phyloP scores from a whole-genome alignment of 2,113 vertebrate species.

The Muntiacus muntjak region DNA sequence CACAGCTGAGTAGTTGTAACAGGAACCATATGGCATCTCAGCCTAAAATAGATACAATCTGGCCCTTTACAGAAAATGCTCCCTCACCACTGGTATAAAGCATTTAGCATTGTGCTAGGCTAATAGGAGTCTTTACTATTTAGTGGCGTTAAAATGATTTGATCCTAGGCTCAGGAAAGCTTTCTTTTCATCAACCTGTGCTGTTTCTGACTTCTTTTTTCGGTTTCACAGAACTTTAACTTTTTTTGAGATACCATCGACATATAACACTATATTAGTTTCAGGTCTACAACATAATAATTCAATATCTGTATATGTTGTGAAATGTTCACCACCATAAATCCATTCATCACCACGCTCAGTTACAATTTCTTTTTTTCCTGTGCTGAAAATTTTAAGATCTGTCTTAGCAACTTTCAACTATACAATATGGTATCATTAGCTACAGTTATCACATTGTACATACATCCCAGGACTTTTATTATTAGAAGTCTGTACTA shows the following conservation, averaged over 20 bases:
- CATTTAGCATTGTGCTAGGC: neutral
- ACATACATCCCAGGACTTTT: neutral
- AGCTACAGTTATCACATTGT: neutral
- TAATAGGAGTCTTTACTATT: neutral
- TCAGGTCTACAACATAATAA: neutral
- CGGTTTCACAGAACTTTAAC: neutral
- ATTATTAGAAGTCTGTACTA: neutral
- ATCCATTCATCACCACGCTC: neutral
- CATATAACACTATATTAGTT: neutral
- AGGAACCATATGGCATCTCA: neutral
- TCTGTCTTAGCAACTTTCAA: neutral
- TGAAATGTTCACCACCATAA: neutral
- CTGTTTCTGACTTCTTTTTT: neutral
- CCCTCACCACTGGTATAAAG: neutral
- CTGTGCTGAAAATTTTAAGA: neutral
- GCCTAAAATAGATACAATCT: neutral
- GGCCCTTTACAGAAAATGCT: neutral
- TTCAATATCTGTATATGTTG: neutral
- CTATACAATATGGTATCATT: neutral
- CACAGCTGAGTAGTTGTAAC: neutral
- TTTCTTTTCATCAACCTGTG: neutral
- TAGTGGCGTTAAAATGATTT: rapidly evolving
- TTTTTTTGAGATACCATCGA: neutral
- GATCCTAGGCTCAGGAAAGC: neutral
- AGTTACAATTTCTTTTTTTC: neutral